These are phyloP conservation scores for Cantharis nigra DNA, from an alignment of 2,888 invertebrate genomes.

Conservation along the genomic window DNA sequence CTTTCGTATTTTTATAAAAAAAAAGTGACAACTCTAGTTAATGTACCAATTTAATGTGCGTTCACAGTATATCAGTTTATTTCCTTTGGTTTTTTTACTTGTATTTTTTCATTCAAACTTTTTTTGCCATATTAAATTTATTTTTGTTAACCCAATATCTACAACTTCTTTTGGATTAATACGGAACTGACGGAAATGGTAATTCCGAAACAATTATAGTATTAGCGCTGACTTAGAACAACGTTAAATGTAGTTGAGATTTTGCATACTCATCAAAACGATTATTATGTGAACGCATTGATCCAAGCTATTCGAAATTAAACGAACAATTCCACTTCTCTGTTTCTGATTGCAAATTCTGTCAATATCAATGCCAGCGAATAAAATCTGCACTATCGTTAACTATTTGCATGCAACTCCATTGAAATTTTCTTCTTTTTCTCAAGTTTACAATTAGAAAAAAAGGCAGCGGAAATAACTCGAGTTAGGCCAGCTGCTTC, in stretches of 20 bases:
- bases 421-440: constrained; percentile 28
- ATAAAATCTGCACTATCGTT: neutral
- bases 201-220: constrained; percentile 25
- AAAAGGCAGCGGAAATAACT: constrained; percentile 42
- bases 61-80: constrained; percentile 7
- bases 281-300: constrained; percentile 48
- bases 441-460: neutral
- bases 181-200: constrained; percentile 17
- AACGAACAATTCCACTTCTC: constrained; percentile 4
- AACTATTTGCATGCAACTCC: constrained; percentile 45
- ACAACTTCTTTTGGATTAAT: constrained; percentile 19
- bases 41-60: constrained; percentile 14
- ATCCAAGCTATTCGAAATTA: constrained; percentile 35
- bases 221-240: constrained; percentile 48
- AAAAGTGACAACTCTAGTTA: constrained; percentile 14
- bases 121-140: neutral
- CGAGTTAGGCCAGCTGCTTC: constrained; percentile 49
- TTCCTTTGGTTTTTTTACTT: constrained; percentile 4
- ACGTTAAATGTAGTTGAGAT: constrained; percentile 41
- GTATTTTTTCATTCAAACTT: neutral
- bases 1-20: constrained; percentile 42
- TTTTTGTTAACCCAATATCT: neutral
- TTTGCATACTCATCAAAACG: constrained; percentile 51
- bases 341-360: constrained; percentile 4
- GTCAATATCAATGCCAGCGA: neutral